A percentile compares a stretch with the other conserved stretches of the same genome.
These are phyloP conservation scores for Drosophila suzukii DNA, from an alignment of 1,140 invertebrate species.

Conservation along the genomic window DNA sequence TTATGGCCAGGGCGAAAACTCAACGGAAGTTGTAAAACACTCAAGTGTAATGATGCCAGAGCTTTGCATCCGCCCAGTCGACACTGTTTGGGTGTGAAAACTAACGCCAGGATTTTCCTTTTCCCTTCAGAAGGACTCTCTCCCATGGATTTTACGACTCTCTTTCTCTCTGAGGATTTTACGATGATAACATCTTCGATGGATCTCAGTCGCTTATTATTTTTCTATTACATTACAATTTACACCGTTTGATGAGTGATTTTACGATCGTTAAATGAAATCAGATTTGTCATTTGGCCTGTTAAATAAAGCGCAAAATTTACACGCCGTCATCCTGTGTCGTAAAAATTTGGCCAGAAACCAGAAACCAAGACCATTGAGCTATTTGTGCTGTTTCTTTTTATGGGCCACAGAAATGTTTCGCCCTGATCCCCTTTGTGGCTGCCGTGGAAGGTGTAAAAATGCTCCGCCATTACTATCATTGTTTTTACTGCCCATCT, in stretches of 20 bases:
- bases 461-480: slow-evolving; percentile 77
- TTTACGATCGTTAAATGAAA: slow-evolving; percentile 70
- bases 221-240: slow-evolving; percentile 79
- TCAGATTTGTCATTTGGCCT: slow-evolving; percentile 67
- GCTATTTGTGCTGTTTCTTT: slow-evolving; percentile 64
- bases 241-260: slow-evolving; percentile 63
- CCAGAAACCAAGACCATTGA: slow-evolving; percentile 49
- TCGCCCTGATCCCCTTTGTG: slow-evolving; percentile 47
- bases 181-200: slow-evolving; percentile 68
- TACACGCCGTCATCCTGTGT: slow-evolving; percentile 53
- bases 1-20: slow-evolving; percentile 65
- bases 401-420: slow-evolving; percentile 55
- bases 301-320: slow-evolving; percentile 70
- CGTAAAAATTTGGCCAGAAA: slow-evolving; percentile 50
- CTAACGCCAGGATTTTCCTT: slow-evolving; percentile 63
- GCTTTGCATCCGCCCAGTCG: slow-evolving; percentile 23
- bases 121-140: slow-evolving; percentile 17
- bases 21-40: slow-evolving; percentile 80
- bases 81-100: slow-evolving; percentile 64
- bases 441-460: slow-evolving; percentile 70
- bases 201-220: slow-evolving; percentile 70
- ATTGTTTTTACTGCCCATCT: slow-evolving; percentile 71
- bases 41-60: slow-evolving; percentile 76
- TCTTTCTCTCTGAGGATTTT: slow-evolving; percentile 27
- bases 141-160: slow-evolving; percentile 67